Evolutionary conservation across 2,797 vertebrate genomes (phyloP).

Genomic region (Odontamblyopus lacepedii): DNA sequence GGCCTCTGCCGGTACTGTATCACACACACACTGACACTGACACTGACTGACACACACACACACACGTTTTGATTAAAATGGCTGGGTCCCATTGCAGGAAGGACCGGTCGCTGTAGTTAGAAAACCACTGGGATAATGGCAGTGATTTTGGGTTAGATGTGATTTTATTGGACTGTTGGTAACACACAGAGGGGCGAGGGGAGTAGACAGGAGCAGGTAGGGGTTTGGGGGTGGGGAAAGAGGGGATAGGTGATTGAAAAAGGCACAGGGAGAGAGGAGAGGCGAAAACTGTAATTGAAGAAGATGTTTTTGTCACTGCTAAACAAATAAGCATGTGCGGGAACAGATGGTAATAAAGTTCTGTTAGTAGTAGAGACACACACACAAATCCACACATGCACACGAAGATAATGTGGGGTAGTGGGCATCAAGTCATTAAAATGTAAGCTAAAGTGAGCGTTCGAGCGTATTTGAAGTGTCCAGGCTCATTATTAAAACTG

Average conservation of each 20-base stretch:
- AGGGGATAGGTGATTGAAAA: conserved; percentile 54
- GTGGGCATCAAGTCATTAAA: conserved; percentile 67
- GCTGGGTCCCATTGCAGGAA: conserved; percentile 49
- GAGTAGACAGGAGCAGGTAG: conserved; percentile 2
- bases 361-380: conserved; percentile 57
- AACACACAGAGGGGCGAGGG: conserved; percentile 6
- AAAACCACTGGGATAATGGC: conserved; percentile 51
- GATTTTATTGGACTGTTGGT: conserved; percentile 41
- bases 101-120: conserved; percentile 43
- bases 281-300: conserved; percentile 66
- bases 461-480: neutral
- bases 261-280: conserved; percentile 44
- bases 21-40: conserved; percentile 25
- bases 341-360: conserved; percentile 79
- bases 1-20: conserved; percentile 68
- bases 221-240: conserved; percentile 28
- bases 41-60: conserved; percentile 14
- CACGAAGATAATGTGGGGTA: conserved; percentile 63
- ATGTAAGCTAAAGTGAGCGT: conserved; percentile 55
- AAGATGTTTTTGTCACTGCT: conserved; percentile 67
- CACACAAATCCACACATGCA: conserved; percentile 24
- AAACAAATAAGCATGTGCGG: conserved; percentile 78
- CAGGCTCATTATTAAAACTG: neutral
- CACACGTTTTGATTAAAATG: conserved; percentile 61
- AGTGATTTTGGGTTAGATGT: conserved; percentile 24